phyloP scores from a whole-genome alignment of 1,140 invertebrate genomes.

The Metopolophium dirhodum region DNA sequence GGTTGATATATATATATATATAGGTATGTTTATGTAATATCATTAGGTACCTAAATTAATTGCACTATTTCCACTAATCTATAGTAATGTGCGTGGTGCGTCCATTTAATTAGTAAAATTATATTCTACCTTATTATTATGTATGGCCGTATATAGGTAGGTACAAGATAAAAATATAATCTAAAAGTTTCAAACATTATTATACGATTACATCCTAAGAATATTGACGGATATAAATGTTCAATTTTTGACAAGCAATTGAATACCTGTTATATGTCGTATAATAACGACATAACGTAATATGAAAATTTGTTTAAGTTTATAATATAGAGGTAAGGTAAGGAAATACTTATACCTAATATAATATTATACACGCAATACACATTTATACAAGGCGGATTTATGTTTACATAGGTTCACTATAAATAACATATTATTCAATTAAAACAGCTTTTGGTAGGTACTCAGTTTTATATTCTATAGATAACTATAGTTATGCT shows the following conservation, averaged over 20 bases:
- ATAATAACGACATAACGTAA: neutral
- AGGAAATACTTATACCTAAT: neutral
- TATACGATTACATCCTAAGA: neutral
- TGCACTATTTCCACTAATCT: neutral
- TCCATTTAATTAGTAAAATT: neutral
- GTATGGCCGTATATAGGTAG: too few species aligned
- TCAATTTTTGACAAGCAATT: neutral
- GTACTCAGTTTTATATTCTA: neutral
- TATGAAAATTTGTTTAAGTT: neutral
- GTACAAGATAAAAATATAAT: neutral
- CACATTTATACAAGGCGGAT: neutral
- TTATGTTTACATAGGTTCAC: neutral
- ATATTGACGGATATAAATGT: neutral
- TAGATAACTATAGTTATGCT: neutral
- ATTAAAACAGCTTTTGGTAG: neutral
- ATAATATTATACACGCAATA: neutral
- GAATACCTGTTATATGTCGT: neutral
- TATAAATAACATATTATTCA: neutral
- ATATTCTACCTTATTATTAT: neutral
- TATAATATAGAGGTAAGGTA: neutral
- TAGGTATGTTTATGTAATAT: neutral
- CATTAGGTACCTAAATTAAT: neutral
- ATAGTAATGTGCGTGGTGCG: too few species aligned
- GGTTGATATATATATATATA: too few species aligned
- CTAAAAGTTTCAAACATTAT: neutral